Evolutionary conservation across 2,888 invertebrate species (phyloP).

Genomic region (Syrphus vitripennis): DNA sequence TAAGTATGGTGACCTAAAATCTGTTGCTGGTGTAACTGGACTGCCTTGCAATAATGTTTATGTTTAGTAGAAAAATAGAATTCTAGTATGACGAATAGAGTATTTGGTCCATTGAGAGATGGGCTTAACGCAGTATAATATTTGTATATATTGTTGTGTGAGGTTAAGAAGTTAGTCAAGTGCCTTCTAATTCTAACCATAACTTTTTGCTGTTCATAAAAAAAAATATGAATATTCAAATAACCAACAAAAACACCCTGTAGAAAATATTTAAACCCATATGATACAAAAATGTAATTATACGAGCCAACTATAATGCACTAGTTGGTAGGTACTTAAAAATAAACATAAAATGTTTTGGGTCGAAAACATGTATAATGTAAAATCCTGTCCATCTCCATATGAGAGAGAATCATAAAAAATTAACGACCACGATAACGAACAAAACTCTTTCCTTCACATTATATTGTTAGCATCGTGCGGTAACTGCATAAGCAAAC

Average conservation of each 20-base stretch:
- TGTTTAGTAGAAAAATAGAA: too few relatives aligned
- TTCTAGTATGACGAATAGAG: too few relatives aligned
- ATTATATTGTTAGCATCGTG: not conserved
- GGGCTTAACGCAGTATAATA: too few relatives aligned
- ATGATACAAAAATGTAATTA: not conserved
- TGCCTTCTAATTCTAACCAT: not conserved
- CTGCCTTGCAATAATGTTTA: too few relatives aligned
- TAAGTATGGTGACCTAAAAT: too few relatives aligned
- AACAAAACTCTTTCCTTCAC: not conserved
- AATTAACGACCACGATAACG: not conserved
- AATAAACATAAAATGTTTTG: slow-evolving; percentile 2
- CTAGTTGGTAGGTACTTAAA: not conserved
- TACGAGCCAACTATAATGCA: not conserved
- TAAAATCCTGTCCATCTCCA: not conserved
- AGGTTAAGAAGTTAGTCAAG: too few relatives aligned
- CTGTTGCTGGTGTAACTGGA: too few relatives aligned
- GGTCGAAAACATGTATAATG: not conserved
- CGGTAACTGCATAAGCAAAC: not conserved
- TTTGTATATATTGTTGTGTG: too few relatives aligned
- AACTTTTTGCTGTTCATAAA: not conserved
- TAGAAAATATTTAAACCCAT: not conserved
- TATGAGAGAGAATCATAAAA: not conserved
- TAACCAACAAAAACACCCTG: not conserved
- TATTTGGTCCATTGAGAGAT: too few relatives aligned
- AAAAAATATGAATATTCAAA: not conserved